Evolutionary conservation across 1,140 invertebrate species (phyloP), one percentile per base, ranked within the genome.

Genomic region (Drosophila arawakana): DNA sequence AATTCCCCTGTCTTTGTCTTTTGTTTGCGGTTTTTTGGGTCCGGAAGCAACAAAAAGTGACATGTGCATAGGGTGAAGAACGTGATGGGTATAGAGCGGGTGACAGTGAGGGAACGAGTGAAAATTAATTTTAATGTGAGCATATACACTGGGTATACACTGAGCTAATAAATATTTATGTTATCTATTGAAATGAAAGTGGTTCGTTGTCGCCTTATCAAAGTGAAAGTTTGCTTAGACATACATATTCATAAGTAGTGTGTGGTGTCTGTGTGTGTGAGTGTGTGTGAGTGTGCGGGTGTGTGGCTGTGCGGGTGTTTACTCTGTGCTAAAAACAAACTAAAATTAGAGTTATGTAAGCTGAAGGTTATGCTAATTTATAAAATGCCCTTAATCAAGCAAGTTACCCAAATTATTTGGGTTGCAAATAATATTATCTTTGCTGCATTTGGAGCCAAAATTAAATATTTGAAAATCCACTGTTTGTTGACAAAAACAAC

Each of bases 131-230:
- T 57, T 9, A 57, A 57, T 57, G n/a, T n/a, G 9, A 47, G 49
- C 30, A 8, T 37, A 37, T 37, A 37, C 37, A 37, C 10, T 13
- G 1, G 3, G 9, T 30, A 10, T 7, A 59, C 25, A 41, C 13
- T 25, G 57, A 59, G 58, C 60, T 81, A 81, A 81, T 82, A 60
- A 68, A 55, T 78, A 81, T 81, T 78, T 78, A 81, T 81, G 75
- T 46, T 49, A 43, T 41, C 62, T 65, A 65, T 65, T 44, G 50
- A 65, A 63, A 63, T 63, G 49, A 63, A 39, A 34, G 37, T 54
- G 49, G 37, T 46, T 37, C 47, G 18, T 43, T 52, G 37, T 34
- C 11, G 21, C 13, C 37, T 47, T 52, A 76, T 68, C 50, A 15
- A 41, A 61, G 35, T 21, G 46, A 75, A 43, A 41, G 25, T 62